Evolutionary conservation across 1,140 invertebrate genomes (phyloP), one percentile per base, ranked within the genome.

Genomic region (Phocides pigmalion): DNA sequence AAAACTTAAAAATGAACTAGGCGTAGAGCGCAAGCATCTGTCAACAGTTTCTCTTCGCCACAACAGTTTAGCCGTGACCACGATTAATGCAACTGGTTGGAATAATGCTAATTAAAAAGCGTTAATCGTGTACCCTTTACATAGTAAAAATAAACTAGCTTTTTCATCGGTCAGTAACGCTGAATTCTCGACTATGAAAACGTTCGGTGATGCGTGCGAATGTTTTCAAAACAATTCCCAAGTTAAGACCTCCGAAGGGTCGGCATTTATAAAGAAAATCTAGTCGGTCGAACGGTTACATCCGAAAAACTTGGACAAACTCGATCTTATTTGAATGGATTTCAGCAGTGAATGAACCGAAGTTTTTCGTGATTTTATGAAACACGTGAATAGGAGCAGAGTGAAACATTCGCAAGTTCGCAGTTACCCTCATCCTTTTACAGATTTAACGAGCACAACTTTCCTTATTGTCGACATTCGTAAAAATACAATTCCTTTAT

Each of bases 261-360:
- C 44, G 44, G 22, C 25, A 14, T 14, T 28, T 32, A 16, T 25
- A 47, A 25, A 16, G 19, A 19, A 47, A 22, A 32, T 9, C 4
- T 51, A 50, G 32, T 50, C 47, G 47, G 8, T 16, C 47, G 25
- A 51, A 51, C 2, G 14, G 28, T n/a, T 35, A 17, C 25, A 1
- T 35, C 8, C 0, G 0, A 35, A 51, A 35, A 51, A 15, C 14
- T 17, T 35, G 2, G 9, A 28, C 6, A 5, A 51, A 51, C 49
- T 51, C 49, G 16, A 51, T 35, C 49, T n/a, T 51, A 51, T 51
- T 51, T 51, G 49, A 51, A 51, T 35, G 28, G 28, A 14, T 35
- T 19, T 15, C 6, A n/a, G 19, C n/a, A 17, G 28, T 16, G 25
- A 51, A 35, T 51, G 49, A 9, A 28, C 47, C 9, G 47, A 50